Evolutionary conservation across 1,140 invertebrate species (phyloP).

Genomic region (Drosophila sp.): DNA sequence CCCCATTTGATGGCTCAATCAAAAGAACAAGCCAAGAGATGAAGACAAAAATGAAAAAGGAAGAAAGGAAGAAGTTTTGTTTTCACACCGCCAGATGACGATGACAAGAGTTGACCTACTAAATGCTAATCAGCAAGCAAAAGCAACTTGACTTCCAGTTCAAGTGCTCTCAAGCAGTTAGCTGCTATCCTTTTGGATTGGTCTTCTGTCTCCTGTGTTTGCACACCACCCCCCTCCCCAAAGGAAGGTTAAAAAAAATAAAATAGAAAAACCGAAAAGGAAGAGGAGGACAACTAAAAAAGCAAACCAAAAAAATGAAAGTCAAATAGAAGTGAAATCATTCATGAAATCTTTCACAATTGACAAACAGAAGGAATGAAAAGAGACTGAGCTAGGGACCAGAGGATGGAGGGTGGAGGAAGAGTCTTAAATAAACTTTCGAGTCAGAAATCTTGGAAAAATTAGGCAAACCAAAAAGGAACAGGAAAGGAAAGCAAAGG

Average conservation of each 20-base stretch:
- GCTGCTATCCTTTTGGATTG: slow-evolving; percentile 3
- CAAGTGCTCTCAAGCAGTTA: slow-evolving; percentile 37
- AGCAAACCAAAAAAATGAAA: slow-evolving; percentile 50
- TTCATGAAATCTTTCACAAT: slow-evolving; percentile 80
- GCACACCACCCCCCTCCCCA: slow-evolving; percentile 25
- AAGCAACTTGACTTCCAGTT: slow-evolving; percentile 55
- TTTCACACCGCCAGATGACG: slow-evolving; percentile 35
- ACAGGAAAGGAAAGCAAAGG: neutral
- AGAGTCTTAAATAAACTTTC: slow-evolving; percentile 16
- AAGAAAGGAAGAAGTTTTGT: slow-evolving; percentile 25
- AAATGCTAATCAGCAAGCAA: slow-evolving; percentile 69
- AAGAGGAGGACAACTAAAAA: slow-evolving; percentile 18
- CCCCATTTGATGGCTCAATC: neutral
- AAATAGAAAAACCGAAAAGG: slow-evolving; percentile 38
- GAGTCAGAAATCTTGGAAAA: slow-evolving; percentile 65
- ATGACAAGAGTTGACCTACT: slow-evolving; percentile 66
- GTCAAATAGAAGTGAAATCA: slow-evolving; percentile 77
- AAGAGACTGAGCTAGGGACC: too few relatives aligned
- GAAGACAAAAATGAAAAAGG: neutral
- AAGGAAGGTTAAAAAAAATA: slow-evolving; percentile 27
- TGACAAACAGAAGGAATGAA: slow-evolving; percentile 46
- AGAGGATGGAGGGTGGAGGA: neutral
- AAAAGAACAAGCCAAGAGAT: neutral
- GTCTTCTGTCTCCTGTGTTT: slow-evolving; percentile 12
- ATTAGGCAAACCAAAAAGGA: slow-evolving; percentile 33